Base-by-base conservation (phyloP, 2,888 invertebrate genomes). In the Omphaloscelis lunosa region DNA sequence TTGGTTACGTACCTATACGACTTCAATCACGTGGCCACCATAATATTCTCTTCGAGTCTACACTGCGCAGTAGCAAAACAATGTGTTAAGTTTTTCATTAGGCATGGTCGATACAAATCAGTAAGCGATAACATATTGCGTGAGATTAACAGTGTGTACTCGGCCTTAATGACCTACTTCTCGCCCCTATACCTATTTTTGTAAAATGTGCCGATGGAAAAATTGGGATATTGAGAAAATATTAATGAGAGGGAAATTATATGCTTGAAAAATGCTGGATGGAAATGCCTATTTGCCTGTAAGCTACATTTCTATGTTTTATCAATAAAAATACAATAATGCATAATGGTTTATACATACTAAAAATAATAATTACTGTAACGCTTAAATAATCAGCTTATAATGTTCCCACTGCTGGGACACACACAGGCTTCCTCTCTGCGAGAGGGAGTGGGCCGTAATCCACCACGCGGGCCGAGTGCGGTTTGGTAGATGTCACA, bases 221-320 rank as follows among this genome's bases (percentile, higher is more conserved):
- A 69, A 80, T 61, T 85, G 1, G 85, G 74, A 85, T 85, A 82
- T 81, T 84, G 73, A 80, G 63, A 72, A 59, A 68, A 48, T 72
- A 56, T 65, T 68, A 63, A 59, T 79, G 63, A 53, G 17, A 34
- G 29, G 3, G 56, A 20, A 45, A 3, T 59, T 66, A 29, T 27
- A 66, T 59, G 41, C 27, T 77, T 67, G 15, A 15, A 62, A 76
- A 63, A 45, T 34, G 12, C n/a, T 17, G 1, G 11, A 27, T 5
- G 5, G 6, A 41, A 61, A 45, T 53, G 0, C 53, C 45, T 53
- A 15, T 27, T 17, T 34, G 34, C 53, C 17, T 59, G 29, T 27
- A 58, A 15, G 27, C 27, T 27, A 15, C 7, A 27, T 58, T 27
- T 15, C 1, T 15, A 15, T 7, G 27, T 7, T 58, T 15, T 41